Conservation (phyloP, 1,140 invertebrate species). For the Dreissena polymorpha region DNA sequence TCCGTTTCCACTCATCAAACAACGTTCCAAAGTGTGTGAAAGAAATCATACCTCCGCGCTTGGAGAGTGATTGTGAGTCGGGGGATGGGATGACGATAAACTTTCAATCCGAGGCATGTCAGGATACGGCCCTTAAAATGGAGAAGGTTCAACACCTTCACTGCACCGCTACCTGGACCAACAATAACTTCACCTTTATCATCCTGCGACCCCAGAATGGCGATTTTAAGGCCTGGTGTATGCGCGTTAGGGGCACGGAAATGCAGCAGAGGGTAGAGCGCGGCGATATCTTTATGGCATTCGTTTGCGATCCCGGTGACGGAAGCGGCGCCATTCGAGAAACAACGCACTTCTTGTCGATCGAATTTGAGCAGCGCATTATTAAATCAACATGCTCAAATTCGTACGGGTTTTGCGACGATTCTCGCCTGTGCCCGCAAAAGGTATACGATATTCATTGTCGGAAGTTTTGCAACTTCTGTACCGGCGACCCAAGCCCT, state of each 20-base stretch:
- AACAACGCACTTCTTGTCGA: slow-evolving; percentile 59
- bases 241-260: slow-evolving; percentile 57
- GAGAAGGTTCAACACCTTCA: slow-evolving; percentile 52
- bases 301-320: slow-evolving; percentile 64
- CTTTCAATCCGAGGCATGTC: slow-evolving; percentile 61
- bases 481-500: slow-evolving; percentile 56
- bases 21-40: slow-evolving; percentile 53
- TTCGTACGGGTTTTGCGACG: slow-evolving; percentile 51
- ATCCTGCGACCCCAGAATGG: slow-evolving; percentile 58
- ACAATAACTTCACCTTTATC: slow-evolving; percentile 63
- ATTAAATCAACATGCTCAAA: slow-evolving; percentile 66
- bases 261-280: slow-evolving; percentile 57
- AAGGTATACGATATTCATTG: slow-evolving; percentile 55
- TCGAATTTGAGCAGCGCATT: slow-evolving; percentile 56
- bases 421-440: slow-evolving; percentile 24
- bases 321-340: slow-evolving; percentile 45
- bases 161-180: slow-evolving; percentile 65
- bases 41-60: slow-evolving; percentile 58
- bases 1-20: slow-evolving; percentile 60
- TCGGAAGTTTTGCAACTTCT: slow-evolving; percentile 60
- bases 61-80: slow-evolving; percentile 66
- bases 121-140: slow-evolving; percentile 53
- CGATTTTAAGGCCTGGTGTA: slow-evolving; percentile 60
- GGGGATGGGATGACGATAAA: slow-evolving; percentile 66
- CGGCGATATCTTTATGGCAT: slow-evolving; percentile 63